Percentiles rank a stretch among this genome's conserved stretches.
Evolutionary conservation across 2,113 vertebrate genomes (phyloP).

Genomic region (Dolichallabes microphthalmus): DNA sequence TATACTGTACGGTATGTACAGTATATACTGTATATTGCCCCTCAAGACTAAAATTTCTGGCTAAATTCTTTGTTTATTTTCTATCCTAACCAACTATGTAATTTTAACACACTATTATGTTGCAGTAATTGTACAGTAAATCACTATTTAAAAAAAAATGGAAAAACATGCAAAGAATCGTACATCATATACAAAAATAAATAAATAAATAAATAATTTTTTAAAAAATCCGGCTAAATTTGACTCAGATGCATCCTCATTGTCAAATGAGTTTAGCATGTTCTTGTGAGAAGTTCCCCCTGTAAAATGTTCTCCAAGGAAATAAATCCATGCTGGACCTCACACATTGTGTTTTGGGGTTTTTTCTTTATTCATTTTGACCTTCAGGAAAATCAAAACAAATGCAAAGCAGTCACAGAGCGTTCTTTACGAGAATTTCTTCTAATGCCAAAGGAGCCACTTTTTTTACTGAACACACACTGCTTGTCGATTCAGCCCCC

Average conservation of each 20-base stretch:
- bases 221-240: constrained; percentile 4
- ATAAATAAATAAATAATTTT: too few species aligned
- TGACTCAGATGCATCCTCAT: constrained; percentile 13
- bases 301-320: constrained; percentile 22
- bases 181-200: not conserved
- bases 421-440: not conserved
- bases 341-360: not conserved
- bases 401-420: constrained; percentile 9
- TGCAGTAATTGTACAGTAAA: not conserved
- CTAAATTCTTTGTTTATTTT: not conserved
- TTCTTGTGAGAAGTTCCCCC: constrained; percentile 7
- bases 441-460: not conserved
- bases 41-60: too few species aligned
- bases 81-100: not conserved
- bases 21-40: not conserved
- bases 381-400: constrained; percentile 19
- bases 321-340: constrained; percentile 33
- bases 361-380: constrained; percentile 4
- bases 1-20: not conserved
- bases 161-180: not conserved
- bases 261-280: constrained; percentile 25
- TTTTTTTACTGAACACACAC: not conserved
- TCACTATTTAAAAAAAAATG: not conserved
- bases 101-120: not conserved
- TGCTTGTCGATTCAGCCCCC: not conserved